Evolutionary conservation across 1,140 invertebrate species (phyloP), one percentile per base, ranked within the genome.

Genomic region (Tetramorium alpestre): DNA sequence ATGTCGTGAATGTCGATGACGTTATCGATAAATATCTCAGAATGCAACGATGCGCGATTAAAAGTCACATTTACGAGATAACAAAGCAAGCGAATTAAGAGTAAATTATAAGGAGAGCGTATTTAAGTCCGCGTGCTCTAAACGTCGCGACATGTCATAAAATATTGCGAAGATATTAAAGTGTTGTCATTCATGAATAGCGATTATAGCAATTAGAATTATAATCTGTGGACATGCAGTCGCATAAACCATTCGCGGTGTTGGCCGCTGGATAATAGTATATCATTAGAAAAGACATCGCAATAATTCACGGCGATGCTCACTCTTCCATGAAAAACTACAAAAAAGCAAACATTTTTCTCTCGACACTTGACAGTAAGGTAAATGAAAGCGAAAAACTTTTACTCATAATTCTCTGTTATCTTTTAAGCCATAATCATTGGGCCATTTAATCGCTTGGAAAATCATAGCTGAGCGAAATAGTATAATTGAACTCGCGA

Each of bases 141-240:
- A 58, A 33, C 47, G 4, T 33, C 25, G 41, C 41, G 25, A 41
- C 22, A 33, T n/a, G 51, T 73, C 80, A 47, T 73, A 73, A 82
- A 82, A 49, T 22, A 33, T 13, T n/a, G 3, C 28, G 33, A 7
- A 3, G 22, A 18, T 6, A 82, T 60, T 82, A 82, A 82, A 72
- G 22, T 47, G 22, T 67, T 72, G 41, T 72, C 38, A 33, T 72
- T 72, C 22, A 47, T 11, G 33, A 16, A 22, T 44, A 28, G 28
- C 51, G 38, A 82, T 81, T 70, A 41, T 25, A 54, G 49, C 18
- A 82, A 72, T 82, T 82, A 72, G 72, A 82, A 54, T 67, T 41
- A 28, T 69, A 81, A 82, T 82, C 38, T 58, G 47, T 44, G 49
- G 18, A 82, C 38, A 47, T 16, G 78, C 64, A 54, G 38, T 56